Percentiles rank a stretch among this genome's conserved stretches.
Evolutionary conservation across 2,113 vertebrate species (phyloP).

Genomic region (Argyrosomus japonicus): DNA sequence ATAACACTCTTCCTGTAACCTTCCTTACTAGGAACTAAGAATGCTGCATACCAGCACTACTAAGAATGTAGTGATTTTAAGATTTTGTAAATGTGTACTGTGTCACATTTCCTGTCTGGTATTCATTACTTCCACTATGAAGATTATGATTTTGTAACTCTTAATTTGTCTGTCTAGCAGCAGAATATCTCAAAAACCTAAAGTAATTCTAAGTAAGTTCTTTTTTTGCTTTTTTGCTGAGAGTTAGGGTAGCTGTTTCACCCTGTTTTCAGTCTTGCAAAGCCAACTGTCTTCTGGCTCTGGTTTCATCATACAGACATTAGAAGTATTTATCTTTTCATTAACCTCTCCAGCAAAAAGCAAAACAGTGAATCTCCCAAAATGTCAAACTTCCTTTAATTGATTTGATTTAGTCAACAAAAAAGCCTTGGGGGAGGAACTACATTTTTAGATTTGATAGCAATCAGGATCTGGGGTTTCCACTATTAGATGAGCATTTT

Average conservation of each 20-base stretch:
- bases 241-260: too few relatives aligned
- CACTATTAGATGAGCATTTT: slow-evolving; percentile 2
- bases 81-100: neutral
- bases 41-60: too few relatives aligned
- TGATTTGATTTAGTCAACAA: neutral
- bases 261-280: neutral
- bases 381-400: neutral
- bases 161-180: neutral
- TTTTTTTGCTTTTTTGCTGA: neutral
- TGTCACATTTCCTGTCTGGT: neutral
- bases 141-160: neutral
- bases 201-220: neutral
- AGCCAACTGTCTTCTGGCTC: neutral
- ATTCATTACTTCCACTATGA: neutral
- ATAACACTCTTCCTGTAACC: slow-evolving; percentile 5
- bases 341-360: neutral
- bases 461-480: slow-evolving; percentile 24
- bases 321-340: neutral
- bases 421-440: neutral
- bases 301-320: neutral
- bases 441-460: neutral
- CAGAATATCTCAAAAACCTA: neutral
- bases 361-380: neutral
- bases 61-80: neutral
- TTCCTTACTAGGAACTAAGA: neutral